These are phyloP conservation scores for Siphlonurus alternatus DNA, from an alignment of 2,888 invertebrate species.

Conservation along the genomic window DNA sequence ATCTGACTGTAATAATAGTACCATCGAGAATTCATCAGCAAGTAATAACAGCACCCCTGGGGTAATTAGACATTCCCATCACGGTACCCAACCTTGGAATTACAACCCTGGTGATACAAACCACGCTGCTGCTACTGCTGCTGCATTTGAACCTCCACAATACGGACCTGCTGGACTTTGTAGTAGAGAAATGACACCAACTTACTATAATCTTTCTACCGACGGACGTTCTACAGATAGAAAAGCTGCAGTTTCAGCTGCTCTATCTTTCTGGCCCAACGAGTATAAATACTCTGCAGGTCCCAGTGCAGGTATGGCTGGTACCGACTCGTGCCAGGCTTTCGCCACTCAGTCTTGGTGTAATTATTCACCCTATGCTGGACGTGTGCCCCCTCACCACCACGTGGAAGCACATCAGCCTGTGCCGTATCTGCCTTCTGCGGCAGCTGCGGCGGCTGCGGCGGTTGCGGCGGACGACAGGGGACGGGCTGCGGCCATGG, in stretches of 20 bases:
- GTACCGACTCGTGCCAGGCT: constrained; percentile 39
- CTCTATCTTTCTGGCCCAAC: constrained; percentile 50
- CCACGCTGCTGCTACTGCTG: constrained; percentile 28
- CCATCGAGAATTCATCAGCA: constrained; percentile 27
- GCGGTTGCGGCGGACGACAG: constrained; percentile 24
- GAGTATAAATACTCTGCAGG: constrained; percentile 18
- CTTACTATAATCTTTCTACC: constrained; percentile 57
- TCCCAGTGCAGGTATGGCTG: constrained; percentile 15
- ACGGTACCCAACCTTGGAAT: constrained; percentile 59
- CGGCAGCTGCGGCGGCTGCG: constrained; percentile 29
- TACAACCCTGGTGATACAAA: constrained; percentile 47
- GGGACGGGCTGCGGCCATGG: constrained; percentile 30
- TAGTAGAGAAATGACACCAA: constrained; percentile 38
- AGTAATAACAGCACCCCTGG: constrained; percentile 37
- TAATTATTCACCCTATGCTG: constrained; percentile 47
- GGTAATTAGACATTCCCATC: constrained; percentile 57
- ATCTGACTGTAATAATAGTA: background rate
- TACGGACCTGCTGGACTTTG: constrained; percentile 27
- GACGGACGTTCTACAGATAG: constrained; percentile 29
- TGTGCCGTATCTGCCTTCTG: constrained; percentile 29
- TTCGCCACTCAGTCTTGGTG: constrained; percentile 55
- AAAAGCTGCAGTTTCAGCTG: constrained; percentile 25
- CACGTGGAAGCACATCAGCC: constrained; percentile 32
- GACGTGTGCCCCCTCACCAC: constrained; percentile 37
- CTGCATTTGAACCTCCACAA: constrained; percentile 38